Conservation (phyloP, 2,888 invertebrate species). For the Agrochola lota region DNA sequence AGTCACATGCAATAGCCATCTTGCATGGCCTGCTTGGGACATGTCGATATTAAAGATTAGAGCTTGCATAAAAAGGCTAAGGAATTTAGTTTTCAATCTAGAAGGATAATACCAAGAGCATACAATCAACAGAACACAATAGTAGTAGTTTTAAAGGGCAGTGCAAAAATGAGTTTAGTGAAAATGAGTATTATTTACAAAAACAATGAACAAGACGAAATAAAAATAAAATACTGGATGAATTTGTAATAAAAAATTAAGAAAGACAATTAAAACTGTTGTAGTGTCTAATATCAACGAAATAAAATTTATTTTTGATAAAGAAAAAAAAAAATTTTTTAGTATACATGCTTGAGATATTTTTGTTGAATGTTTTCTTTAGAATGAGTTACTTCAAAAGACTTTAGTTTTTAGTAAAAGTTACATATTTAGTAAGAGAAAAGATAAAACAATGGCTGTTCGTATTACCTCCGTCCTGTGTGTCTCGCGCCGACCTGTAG, state of each 20-base stretch:
- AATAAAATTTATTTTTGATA: too few relatives aligned
- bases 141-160: conserved; percentile 23
- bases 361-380: neutral
- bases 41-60: neutral
- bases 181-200: conserved; percentile 32
- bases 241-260: neutral
- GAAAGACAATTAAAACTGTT: neutral
- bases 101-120: conserved; percentile 44
- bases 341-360: neutral
- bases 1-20: conserved; percentile 15
- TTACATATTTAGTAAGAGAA: neutral
- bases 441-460: conserved; percentile 23
- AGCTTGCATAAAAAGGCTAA: neutral
- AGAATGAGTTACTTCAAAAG: neutral
- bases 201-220: conserved; percentile 1
- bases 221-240: neutral
- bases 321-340: too few relatives aligned
- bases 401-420: neutral
- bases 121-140: conserved; percentile 55
- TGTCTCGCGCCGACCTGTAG: conserved; percentile 85
- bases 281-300: too few relatives aligned
- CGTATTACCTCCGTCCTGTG: conserved; percentile 90
- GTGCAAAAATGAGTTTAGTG: conserved; percentile 40
- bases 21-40: conserved; percentile 2
- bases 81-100: conserved; percentile 3